These are phyloP conservation scores for Plecotus auritus DNA, from an alignment of 2,113 vertebrate species.

Conservation along the genomic window DNA sequence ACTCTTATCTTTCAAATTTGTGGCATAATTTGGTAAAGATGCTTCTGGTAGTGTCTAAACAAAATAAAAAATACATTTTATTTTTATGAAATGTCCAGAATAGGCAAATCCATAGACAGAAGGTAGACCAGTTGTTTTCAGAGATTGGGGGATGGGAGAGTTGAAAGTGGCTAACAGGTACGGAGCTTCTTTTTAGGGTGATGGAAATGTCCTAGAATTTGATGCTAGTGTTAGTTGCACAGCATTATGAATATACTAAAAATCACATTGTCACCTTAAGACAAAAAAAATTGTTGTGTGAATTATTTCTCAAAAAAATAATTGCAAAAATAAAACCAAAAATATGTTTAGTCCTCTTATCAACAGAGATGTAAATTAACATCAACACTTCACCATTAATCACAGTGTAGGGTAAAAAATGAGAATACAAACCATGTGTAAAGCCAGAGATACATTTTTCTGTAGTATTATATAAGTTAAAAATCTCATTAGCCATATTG, in stretches of 20 bases:
- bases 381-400: constrained; percentile 19
- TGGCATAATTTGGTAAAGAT: constrained; percentile 92
- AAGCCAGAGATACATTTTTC: constrained; percentile 19
- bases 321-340: constrained; percentile 61
- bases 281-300: background rate
- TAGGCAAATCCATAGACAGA: constrained; percentile 14
- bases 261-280: background rate
- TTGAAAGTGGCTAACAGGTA: background rate
- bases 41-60: constrained; percentile 93
- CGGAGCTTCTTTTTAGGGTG: background rate
- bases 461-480: background rate
- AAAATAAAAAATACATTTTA: constrained; percentile 45
- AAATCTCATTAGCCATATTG: background rate
- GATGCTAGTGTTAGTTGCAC: background rate
- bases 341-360: background rate
- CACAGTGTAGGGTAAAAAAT: constrained; percentile 7
- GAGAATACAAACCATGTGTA: background rate
- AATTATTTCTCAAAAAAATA: constrained; percentile 37
- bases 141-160: background rate
- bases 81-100: constrained; percentile 38
- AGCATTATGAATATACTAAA: constrained; percentile 17
- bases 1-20: constrained; percentile 91
- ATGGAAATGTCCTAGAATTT: background rate
- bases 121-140: background rate
- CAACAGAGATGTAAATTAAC: constrained; percentile 16